These are phyloP conservation scores for Drosophila virilis DNA, from an alignment of 1,140 invertebrate species.

Conservation along the genomic window DNA sequence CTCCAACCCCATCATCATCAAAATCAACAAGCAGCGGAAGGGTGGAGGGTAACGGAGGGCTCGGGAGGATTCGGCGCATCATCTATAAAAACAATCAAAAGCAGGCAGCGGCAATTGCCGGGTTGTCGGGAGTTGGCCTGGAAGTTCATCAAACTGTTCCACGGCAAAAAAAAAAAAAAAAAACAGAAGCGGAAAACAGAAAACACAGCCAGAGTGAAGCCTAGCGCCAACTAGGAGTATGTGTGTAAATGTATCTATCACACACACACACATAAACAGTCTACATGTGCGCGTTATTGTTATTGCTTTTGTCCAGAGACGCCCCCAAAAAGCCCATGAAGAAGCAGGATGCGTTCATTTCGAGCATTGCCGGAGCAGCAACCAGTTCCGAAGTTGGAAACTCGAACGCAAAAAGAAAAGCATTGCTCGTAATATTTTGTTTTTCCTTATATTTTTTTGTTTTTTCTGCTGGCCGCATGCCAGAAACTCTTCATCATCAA, in stretches of 20 bases:
- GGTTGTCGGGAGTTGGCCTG: slow-evolving; percentile 34
- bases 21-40: slow-evolving; percentile 55
- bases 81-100: slow-evolving; percentile 75
- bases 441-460: slow-evolving; percentile 33
- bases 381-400: slow-evolving; percentile 14
- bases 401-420: slow-evolving; percentile 4
- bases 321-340: slow-evolving; percentile 40
- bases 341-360: slow-evolving; percentile 61
- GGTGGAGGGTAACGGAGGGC: neutral
- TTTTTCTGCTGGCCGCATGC: slow-evolving; percentile 47
- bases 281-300: slow-evolving; percentile 76
- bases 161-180: slow-evolving; percentile 41
- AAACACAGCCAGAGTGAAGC: slow-evolving; percentile 6
- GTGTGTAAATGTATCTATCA: slow-evolving; percentile 27
- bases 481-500: slow-evolving; percentile 76
- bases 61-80: slow-evolving; percentile 31
- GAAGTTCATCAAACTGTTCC: slow-evolving; percentile 73
- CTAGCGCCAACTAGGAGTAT: slow-evolving; percentile 29
- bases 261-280: slow-evolving; percentile 16
- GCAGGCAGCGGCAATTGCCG: slow-evolving; percentile 61
- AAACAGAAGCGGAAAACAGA: slow-evolving; percentile 30
- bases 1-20: slow-evolving; percentile 28
- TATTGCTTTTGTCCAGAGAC: slow-evolving; percentile 70
- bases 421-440: slow-evolving; percentile 26
- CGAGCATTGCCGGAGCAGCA: slow-evolving; percentile 29